Base-by-base conservation (phyloP, 37 sponge, comb jelly and placozoan species). In the Amphimedon queenslandica region DNA sequence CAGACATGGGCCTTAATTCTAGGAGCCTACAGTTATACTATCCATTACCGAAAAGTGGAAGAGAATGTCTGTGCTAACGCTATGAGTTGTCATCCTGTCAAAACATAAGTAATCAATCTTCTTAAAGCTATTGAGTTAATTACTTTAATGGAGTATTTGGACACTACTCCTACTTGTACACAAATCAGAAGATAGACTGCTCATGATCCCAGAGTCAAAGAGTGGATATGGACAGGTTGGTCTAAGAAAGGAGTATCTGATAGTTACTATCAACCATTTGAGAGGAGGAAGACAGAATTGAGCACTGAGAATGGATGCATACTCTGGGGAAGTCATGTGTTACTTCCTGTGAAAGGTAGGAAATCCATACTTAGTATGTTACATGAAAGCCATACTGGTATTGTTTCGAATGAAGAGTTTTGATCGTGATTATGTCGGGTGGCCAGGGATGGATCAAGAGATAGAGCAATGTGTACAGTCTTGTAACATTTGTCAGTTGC, bases 391-490 rank as follows among this genome's bases (percentile, higher is more conserved):
- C 72, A 71, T 39, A 18, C 53, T 24, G 72, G 72, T n/a, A 24
- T 21, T 42, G 43, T 27, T 4, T 10, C 55, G 72, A 3, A 71
- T 51, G 35, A 71, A 71, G 55, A 43, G 53, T 8, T n/a, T 71
- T 20, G 72, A 51, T 24, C 47, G 72, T 5, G 47, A 4, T 24
- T 42, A 42, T 28, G 72, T 47, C 3, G 47, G 55, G 55, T 71
- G 72, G 72, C 72, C 72, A 10, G 55, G 55, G 3, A 70, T 70
- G 23, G 55, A 70, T 40, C 24, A 40, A 70, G 51, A 70, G 23
- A 30, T 70, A 10, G 72, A 70, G 51, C n/a, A 23, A 42, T 11
- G 3, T 24, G 72, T 70, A 27, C 47, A 41, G 30, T 23, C 25
- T 27, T 71, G 72, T n/a, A 24, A 18, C 4, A 10, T 24, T 11